These are phyloP conservation scores for Grus americana DNA, from an alignment of 2,113 vertebrate species.

Conservation along the genomic window DNA sequence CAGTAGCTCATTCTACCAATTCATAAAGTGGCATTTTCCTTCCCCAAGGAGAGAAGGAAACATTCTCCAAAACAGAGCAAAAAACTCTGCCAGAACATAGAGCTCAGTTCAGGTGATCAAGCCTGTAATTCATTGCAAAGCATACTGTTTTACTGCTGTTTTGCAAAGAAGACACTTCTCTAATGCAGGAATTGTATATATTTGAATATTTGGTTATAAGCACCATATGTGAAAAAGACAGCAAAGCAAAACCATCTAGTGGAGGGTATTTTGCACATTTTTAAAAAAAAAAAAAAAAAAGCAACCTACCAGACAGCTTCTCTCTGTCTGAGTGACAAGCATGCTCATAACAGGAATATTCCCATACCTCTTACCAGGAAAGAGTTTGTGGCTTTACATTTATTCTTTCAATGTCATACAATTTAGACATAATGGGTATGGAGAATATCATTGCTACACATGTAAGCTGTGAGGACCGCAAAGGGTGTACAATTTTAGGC, in stretches of 20 bases:
- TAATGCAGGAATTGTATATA: not conserved
- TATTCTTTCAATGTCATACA: not conserved
- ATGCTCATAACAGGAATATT: not conserved
- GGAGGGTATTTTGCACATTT: not conserved
- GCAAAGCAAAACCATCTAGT: not conserved
- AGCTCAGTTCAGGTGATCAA: not conserved
- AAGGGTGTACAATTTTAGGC: not conserved
- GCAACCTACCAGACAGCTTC: not conserved
- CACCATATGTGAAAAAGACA: not conserved
- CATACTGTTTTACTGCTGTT: not conserved
- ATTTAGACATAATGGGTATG: not conserved
- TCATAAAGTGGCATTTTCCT: not conserved
- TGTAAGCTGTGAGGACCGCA: not conserved
- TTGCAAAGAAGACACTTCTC: not conserved
- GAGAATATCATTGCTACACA: not conserved
- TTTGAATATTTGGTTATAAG: not conserved
- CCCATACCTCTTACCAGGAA: not conserved
- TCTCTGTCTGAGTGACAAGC: not conserved
- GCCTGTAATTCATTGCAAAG: not conserved
- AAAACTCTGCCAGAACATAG: not conserved
- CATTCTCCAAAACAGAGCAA: not conserved
- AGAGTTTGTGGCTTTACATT: not conserved
- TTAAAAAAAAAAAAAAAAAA: not conserved
- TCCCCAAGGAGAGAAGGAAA: not conserved
- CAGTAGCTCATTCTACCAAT: not conserved